Percentiles rank a stretch among this genome's conserved stretches.
Evolutionary conservation across 2,113 vertebrate species (phyloP).

Genomic region (Lagenorhynchus albirostris): DNA sequence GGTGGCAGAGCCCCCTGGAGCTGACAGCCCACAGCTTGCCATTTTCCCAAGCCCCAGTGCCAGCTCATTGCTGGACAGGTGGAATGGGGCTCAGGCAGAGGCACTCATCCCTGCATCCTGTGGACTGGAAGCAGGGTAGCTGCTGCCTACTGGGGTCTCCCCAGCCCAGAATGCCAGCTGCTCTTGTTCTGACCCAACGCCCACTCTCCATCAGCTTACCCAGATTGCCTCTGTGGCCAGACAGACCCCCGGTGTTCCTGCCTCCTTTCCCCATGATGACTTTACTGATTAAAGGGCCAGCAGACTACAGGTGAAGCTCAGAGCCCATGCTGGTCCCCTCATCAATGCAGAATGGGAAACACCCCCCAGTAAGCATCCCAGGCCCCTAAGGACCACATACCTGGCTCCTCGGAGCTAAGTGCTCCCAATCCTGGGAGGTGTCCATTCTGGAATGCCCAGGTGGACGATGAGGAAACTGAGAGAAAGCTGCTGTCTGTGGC

Average conservation of each 20-base stretch:
- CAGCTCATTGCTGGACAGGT: not conserved
- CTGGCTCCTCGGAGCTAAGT: not conserved
- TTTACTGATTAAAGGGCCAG: slow-evolving; percentile 48
- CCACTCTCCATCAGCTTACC: not conserved
- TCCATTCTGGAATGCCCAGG: not conserved
- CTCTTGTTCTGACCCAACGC: not conserved
- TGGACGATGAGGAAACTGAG: not conserved
- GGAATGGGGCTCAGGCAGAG: not conserved
- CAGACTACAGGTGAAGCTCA: not conserved
- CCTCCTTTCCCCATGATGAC: not conserved
- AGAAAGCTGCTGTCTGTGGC: not conserved
- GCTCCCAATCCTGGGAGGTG: not conserved
- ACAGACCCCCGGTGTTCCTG: not conserved
- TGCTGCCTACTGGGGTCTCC: not conserved
- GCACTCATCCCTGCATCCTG: not conserved
- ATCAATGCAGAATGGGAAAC: not conserved
- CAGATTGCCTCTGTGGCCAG: not conserved
- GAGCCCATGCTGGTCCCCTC: not conserved
- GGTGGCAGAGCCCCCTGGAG: not conserved
- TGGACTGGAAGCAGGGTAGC: not conserved
- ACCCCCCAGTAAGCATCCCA: not conserved
- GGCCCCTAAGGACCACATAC: not conserved
- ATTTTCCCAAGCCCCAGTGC: not conserved
- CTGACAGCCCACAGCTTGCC: not conserved
- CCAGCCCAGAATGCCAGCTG: not conserved